phyloP scores from a whole-genome alignment of 2,797 vertebrate genomes.

The Enteromius treurensis region DNA sequence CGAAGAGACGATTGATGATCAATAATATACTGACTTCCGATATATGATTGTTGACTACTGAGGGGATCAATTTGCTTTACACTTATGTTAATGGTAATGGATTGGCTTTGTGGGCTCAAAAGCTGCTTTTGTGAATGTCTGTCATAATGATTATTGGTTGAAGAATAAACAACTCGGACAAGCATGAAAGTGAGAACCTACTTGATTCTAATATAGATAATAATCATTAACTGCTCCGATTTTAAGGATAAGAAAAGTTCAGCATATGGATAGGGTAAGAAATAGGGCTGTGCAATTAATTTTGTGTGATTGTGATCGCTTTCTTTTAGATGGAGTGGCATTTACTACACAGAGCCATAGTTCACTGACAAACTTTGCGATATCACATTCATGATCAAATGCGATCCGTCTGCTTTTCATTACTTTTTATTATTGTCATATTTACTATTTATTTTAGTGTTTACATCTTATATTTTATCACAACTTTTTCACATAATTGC shows the following conservation, averaged over 20 bases:
- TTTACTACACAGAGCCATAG: too few species aligned
- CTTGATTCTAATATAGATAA: background rate
- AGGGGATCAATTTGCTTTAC: background rate
- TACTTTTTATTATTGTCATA: too few species aligned
- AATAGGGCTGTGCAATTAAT: background rate
- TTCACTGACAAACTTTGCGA: too few species aligned
- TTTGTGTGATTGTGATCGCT: too few species aligned
- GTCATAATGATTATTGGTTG: background rate
- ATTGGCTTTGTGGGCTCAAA: background rate
- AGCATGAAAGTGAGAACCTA: background rate
- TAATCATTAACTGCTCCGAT: background rate
- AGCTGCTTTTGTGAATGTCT: slow-evolving; percentile 8
- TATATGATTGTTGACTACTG: background rate
- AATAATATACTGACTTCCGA: background rate
- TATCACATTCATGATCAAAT: too few species aligned
- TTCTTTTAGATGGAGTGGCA: too few species aligned
- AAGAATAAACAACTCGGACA: background rate
- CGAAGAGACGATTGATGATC: background rate
- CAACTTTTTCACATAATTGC: background rate
- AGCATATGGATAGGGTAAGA: background rate
- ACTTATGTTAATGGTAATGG: background rate
- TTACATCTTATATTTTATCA: background rate
- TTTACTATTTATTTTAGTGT: too few species aligned
- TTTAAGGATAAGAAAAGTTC: background rate
- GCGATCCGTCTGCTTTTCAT: too few species aligned